Percentiles rank a stretch among this genome's conserved stretches.
Conservation (phyloP, 2,113 vertebrate genomes). For the Danio rerio region GRCz12tu NC_133197.1:11403001-11403500, state of each 20-base stretch:
- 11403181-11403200: neutral
- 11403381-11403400: neutral
- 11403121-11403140: neutral
- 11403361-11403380: neutral
- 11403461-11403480: conserved; percentile 20
- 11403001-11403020: neutral
- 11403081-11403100: neutral
- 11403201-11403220: neutral
- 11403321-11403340: neutral
- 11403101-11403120: neutral
- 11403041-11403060: neutral
- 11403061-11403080: neutral
- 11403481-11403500: conserved; percentile 1
- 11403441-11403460: neutral
- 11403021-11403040: neutral
- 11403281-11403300: neutral
- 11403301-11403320: neutral
- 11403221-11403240: neutral
- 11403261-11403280: neutral
- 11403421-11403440: conserved; percentile 3
- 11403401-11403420: neutral
- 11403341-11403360: neutral
- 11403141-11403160: neutral
- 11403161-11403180: neutral
- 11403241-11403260: neutral